Base-by-base conservation (phyloP, 2,797 vertebrate genomes). In the Arrhamphus sclerolepis region DNA sequence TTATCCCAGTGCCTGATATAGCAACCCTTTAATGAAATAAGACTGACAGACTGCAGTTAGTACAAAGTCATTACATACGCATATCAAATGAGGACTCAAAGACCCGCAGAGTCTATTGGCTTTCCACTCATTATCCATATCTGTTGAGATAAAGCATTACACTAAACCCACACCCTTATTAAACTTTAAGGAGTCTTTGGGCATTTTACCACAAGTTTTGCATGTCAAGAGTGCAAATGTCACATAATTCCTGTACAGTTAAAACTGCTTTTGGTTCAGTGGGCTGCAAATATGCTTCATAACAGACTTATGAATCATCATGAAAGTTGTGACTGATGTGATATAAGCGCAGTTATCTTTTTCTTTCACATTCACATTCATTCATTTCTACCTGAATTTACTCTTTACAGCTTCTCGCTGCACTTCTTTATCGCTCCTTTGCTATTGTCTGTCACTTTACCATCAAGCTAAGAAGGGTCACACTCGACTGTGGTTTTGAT, bases 401-500 rank as follows among this genome's bases (percentile, higher is more conserved):
- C 77, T 67, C 56, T 39, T 71, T 28, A 47, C 39, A 65, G 52
- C 48, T 67, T 38, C 47, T 24, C 13, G 60, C 48, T 42, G 59
- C 51, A 53, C 66, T 74, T 85, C 68, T 64, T 52, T 43, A 71
- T 51, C 58, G 64, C 57, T 46, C 70, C 47, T 1, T 21, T 56
- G 59, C 72, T 60, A 61, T 44, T 48, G 62, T 67, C 71, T 70
- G 70, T 79, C 84, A 82, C 61, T 83, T 68, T 65, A 69, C 75
- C 72, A 82, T 82, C 77, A 80, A 63, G 48, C 51, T 1, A 31
- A 68, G 66, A 61, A 79, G 51, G 18, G 22, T 80, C 75, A 77
- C 80, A 88, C 81, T 73, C 77, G 71, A 81, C 46, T 6, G 1
- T 6, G 56, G 79, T 85, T 85, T 78, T 56, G 72, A 68, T 78